phyloP scores from a whole-genome alignment of 1,140 invertebrate species.

The Drosophila kohkoa region DNA sequence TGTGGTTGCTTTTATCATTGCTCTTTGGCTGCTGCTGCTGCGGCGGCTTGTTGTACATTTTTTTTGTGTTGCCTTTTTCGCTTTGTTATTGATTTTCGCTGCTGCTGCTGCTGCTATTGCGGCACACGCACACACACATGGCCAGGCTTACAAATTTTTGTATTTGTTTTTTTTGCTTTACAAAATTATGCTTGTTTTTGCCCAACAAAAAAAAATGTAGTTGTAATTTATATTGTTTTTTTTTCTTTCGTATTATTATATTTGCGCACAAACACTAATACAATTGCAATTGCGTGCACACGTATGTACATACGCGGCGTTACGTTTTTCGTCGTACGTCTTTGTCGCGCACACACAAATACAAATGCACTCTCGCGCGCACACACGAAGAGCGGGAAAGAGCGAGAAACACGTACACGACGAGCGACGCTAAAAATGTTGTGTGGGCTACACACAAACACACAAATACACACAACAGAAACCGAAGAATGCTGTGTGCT shows the following conservation, averaged over 20 bases:
- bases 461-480: not conserved
- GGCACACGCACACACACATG: conserved; percentile 45
- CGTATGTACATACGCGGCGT: conserved; percentile 41
- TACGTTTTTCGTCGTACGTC: conserved; percentile 44
- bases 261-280: conserved; percentile 54
- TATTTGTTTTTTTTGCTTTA: too few relatives aligned
- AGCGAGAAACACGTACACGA: conserved; percentile 50
- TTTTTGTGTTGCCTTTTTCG: conserved; percentile 32
- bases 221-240: conserved; percentile 43
- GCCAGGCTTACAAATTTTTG: conserved; percentile 8
- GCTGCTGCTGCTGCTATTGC: conserved; percentile 11
- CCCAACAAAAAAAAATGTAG: conserved; percentile 47
- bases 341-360: conserved; percentile 30
- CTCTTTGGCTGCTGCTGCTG: conserved; percentile 42
- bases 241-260: conserved; percentile 15
- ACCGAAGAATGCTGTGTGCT: conserved; percentile 28
- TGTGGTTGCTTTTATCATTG: conserved; percentile 62
- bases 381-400: conserved; percentile 14
- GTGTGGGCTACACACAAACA: conserved; percentile 22
- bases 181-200: conserved; percentile 19
- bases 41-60: conserved; percentile 48
- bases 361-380: conserved; percentile 8
- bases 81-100: conserved; percentile 72
- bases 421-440: conserved; percentile 39
- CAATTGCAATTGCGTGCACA: conserved; percentile 20